Evolutionary conservation across 2,113 vertebrate species (phyloP), one percentile per base, ranked within the genome.

Genomic region (Oncorhynchus masou): DNA sequence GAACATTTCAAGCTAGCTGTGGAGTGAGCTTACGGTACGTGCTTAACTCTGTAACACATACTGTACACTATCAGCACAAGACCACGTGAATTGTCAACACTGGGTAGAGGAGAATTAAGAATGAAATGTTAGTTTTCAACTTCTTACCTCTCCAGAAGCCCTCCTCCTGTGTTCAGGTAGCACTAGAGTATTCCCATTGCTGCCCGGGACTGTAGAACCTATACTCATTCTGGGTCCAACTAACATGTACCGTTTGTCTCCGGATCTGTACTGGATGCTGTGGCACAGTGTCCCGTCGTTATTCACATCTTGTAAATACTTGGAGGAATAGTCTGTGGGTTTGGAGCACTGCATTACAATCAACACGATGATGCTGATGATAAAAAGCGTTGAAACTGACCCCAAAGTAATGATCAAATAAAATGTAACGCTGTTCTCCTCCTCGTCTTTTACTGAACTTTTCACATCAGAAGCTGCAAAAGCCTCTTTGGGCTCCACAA

Each of bases 101-200:
- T 39, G 39, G 39, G 39, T 39, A 39, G 8, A 39, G 39, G 39
- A 9, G 7, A 39, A 39, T 39, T 39, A 39, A 8, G 8, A 39
- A 39, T 9, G 5, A 39, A 39, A 39, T 39, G 39, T 39, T 39
- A 9, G 39, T 39, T 39, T 34, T 31, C 19, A 34, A 15, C 5
- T 45, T 8, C 85, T 85, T 87, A 91, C 88, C 85, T 89, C 88
- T 16, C 57, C 80, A 24, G 81, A 83, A 24, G 29, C 0, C 0
- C 13, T 83, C 0, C 65, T 75, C 60, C 79, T 85, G 8, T 51
- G 65, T 15, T 84, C 84, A 29, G 83, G 81, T 0, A 88, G 73
- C 0, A 87, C 74, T 0, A 87, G 73, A 31, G 79, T 84, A 60
- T 84, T 84, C 3, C 73, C 82, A 60, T 81, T 75, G 20, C 82